Base-by-base conservation (phyloP, 2,797 vertebrate genomes). In the Myotis pilosus region DNA sequence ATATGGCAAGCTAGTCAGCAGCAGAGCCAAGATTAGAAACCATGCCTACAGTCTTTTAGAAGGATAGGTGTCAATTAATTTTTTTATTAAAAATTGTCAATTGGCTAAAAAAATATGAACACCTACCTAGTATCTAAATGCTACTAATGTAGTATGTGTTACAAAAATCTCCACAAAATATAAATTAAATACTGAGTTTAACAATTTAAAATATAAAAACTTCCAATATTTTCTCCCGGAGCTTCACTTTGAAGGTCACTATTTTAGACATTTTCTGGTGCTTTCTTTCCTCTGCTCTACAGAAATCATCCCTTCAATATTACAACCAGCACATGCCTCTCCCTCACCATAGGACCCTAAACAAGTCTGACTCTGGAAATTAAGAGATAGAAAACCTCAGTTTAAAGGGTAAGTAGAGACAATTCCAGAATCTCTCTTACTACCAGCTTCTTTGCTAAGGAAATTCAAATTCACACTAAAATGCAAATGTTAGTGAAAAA, bases 1-100 rank as follows among this genome's bases (percentile, higher is more conserved):
- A 82, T 38, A 23, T 75, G 75, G 60, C 80, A 91, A 92, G 53
- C 25, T 83, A 84, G 19, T 72, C 36, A 89, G 17, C 49, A 74
- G 41, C 47, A 94, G 64, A 89, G 5, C 16, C 57, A 92, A 91
- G 49, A 89, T 87, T 89, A 95, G 79, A 96, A 93, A 87, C 8
- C 36, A 89, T 92, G 38, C 3, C 51, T 80, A 81, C 0, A 90
- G 60, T 75, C 20, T 95, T 90, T 75, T 49, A 74, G 64, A 87
- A 94, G n/a, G 41, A 90, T 57, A 22, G 8, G 13, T 87, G n/a
- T 28, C 51, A 83, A 78, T 33, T 81, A 36, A 62, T 87, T 92
- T 92, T 92, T 79, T 30, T 6, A 6, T 66, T 51, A 79, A 92
- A 81, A 87, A 74, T 66, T 53, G 36, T 72, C 55, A 81, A 60